These are phyloP conservation scores for Pao palembangensis DNA, from an alignment of 2,113 vertebrate species.

Conservation along the genomic window DNA sequence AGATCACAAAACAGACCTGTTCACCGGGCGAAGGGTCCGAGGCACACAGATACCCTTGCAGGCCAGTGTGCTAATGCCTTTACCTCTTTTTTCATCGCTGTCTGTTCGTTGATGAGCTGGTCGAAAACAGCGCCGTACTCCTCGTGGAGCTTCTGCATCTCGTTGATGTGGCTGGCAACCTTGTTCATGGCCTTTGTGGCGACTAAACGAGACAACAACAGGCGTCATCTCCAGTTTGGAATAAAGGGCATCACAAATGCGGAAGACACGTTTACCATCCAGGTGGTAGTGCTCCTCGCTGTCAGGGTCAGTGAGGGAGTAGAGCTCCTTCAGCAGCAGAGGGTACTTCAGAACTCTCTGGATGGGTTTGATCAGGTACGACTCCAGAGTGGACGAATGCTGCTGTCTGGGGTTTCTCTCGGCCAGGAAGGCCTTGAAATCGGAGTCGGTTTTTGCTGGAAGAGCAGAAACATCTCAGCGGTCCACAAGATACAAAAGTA, in stretches of 20 bases:
- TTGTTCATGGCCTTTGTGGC: slow-evolving; percentile 99
- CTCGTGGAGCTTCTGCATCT: slow-evolving; percentile 99
- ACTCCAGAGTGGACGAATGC: slow-evolving; percentile 93
- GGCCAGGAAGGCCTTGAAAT: slow-evolving; percentile 93
- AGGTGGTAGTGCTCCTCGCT: slow-evolving; percentile 97
- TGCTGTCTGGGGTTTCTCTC: slow-evolving; percentile 90
- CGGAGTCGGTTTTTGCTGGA: slow-evolving; percentile 86
- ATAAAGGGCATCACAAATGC: not conserved
- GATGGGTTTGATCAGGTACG: slow-evolving; percentile 98
- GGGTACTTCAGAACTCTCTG: slow-evolving; percentile 97
- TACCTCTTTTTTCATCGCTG: slow-evolving; percentile 89
- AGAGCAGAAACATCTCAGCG: not conserved
- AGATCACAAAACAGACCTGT: not conserved
- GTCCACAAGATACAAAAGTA: not conserved
- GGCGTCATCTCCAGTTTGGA: not conserved
- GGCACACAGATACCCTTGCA: too few relatives aligned
- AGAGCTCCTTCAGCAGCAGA: slow-evolving; percentile 88
- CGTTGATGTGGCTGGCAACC: slow-evolving; percentile 98
- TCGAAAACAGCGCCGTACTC: slow-evolving; percentile 97
- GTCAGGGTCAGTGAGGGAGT: slow-evolving; percentile 86
- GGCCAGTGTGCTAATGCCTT: not conserved
- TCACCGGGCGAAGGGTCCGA: not conserved
- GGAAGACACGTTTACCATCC: slow-evolving; percentile 75
- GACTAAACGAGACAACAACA: slow-evolving; percentile 71
- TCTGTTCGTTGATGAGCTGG: slow-evolving; percentile 94